phyloP scores from a whole-genome alignment of 2,797 vertebrate species.

The Oreonectes daqikongensis region DNA sequence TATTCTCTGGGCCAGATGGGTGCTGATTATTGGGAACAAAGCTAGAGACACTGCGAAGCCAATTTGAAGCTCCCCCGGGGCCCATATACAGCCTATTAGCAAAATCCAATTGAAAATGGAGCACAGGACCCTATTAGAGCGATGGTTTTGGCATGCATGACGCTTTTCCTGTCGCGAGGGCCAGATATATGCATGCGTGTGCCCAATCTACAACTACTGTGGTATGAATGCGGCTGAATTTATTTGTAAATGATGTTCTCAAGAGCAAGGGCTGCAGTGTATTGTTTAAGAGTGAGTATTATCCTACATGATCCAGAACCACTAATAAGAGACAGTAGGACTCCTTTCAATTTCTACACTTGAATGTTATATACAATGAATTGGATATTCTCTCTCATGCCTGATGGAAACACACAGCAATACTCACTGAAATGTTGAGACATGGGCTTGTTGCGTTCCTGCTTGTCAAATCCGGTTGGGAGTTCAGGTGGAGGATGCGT shows the following conservation, averaged over 20 bases:
- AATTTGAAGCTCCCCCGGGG: constrained; percentile 57
- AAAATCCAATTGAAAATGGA: constrained; percentile 63
- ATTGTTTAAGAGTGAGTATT: constrained; percentile 26
- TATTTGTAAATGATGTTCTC: constrained; percentile 19
- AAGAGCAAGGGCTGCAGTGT: not conserved
- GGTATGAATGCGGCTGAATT: constrained; percentile 32
- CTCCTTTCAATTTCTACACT: constrained; percentile 2
- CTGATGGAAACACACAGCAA: not conserved
- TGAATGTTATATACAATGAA: constrained; percentile 10
- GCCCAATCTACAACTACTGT: constrained; percentile 35
- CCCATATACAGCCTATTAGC: constrained; percentile 62
- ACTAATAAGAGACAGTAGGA: constrained; percentile 40
- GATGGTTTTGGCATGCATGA: constrained; percentile 53
- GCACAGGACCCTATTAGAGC: constrained; percentile 56
- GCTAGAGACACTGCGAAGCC: constrained; percentile 61
- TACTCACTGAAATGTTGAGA: constrained; percentile 24
- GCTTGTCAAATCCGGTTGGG: constrained; percentile 28
- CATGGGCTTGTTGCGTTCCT: constrained; percentile 14
- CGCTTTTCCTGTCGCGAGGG: constrained; percentile 51
- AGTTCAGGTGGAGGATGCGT: constrained; percentile 27
- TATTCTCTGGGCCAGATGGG: constrained; percentile 63
- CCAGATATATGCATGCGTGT: constrained; percentile 42
- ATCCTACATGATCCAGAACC: constrained; percentile 2
- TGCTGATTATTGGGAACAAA: constrained; percentile 63
- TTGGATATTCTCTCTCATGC: constrained; percentile 16